Conservation (phyloP, 2,888 invertebrate genomes). For the Thelaira solivaga region DNA sequence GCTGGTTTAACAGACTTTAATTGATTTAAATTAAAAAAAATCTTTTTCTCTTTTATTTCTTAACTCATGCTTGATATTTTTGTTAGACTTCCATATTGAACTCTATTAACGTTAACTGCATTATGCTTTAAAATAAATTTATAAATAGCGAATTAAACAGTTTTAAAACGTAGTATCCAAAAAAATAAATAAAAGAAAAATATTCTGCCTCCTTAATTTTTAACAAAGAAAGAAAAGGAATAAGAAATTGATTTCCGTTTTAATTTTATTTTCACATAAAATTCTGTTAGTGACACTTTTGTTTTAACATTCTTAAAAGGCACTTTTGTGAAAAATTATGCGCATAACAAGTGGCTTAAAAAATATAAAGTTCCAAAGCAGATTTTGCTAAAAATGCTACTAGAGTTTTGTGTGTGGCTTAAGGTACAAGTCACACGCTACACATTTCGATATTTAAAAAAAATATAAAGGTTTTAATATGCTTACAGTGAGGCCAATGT, state of each 20-base stretch:
- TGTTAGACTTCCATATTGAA: neutral
- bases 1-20: no score
- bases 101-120: no score
- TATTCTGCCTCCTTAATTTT: no score
- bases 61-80: neutral
- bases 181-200: no score
- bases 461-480: slow-evolving; percentile 8
- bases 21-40: no score
- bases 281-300: slow-evolving; percentile 56
- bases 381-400: neutral
- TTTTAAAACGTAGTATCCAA: no score
- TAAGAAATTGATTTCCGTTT: slow-evolving; percentile 32
- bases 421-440: no score
- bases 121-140: slow-evolving; percentile 4
- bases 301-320: slow-evolving; percentile 49
- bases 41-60: neutral
- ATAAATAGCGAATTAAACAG: slow-evolving; percentile 33
- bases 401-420: neutral
- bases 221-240: neutral
- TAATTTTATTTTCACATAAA: neutral
- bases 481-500: neutral
- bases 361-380: slow-evolving; percentile 48
- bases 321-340: slow-evolving; percentile 57
- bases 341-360: slow-evolving; percentile 59
- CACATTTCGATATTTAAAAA: no score